phyloP scores from a whole-genome alignment of 2,888 invertebrate genomes.

The Diploptera punctata region DNA sequence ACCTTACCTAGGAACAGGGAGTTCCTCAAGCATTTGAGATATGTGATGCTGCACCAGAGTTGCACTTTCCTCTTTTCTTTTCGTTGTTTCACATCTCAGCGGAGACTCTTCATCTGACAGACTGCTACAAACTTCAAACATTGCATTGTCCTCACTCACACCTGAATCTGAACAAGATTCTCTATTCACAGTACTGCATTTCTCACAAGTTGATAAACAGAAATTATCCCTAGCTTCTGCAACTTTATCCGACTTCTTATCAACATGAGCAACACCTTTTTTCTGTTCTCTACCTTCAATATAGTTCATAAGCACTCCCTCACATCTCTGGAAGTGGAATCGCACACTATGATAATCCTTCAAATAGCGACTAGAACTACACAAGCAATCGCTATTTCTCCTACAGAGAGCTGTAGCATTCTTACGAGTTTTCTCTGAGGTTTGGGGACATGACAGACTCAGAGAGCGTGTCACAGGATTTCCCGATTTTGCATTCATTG shows the following conservation, averaged over 20 bases:
- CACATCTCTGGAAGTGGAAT: constrained; percentile 43
- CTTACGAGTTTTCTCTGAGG: background rate
- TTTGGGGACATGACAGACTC: constrained; percentile 17
- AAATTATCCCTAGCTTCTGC: background rate
- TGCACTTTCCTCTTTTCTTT: background rate
- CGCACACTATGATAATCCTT: constrained; percentile 51
- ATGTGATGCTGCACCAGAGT: background rate
- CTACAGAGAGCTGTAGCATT: constrained; percentile 20
- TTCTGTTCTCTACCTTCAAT: background rate
- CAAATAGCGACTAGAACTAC: constrained; percentile 32
- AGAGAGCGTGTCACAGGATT: constrained; percentile 19
- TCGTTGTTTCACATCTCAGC: background rate
- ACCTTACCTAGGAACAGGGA: constrained; percentile 64
- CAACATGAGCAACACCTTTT: background rate
- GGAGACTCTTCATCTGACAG: constrained; percentile 31
- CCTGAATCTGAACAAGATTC: background rate
- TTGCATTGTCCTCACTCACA: constrained; percentile 26
- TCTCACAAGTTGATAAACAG: background rate
- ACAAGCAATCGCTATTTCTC: constrained; percentile 29
- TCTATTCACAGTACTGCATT: background rate
- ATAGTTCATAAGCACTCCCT: constrained; percentile 4
- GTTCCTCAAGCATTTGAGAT: constrained; percentile 56
- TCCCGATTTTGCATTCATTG: background rate
- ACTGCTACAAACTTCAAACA: constrained; percentile 32
- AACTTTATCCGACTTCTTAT: background rate